Evolutionary conservation across 2,113 vertebrate genomes (phyloP), one percentile per base, ranked within the genome.

Genomic region (Nesoenas mayeri): DNA sequence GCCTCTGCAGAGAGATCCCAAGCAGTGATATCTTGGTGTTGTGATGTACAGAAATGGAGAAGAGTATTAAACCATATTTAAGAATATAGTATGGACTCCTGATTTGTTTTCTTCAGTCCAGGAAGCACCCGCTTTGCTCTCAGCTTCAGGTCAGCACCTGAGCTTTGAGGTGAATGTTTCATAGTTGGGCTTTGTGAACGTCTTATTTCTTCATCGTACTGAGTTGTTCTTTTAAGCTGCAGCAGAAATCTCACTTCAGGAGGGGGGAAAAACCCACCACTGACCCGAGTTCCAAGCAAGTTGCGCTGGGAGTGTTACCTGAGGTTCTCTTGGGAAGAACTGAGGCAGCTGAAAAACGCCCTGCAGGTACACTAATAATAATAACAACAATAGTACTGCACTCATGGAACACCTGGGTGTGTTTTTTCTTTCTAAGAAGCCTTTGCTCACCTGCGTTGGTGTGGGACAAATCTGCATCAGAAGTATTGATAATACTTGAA

Each of bases 51-150:
- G 98, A 98, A 98, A 98, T 98, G 98, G 98, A 98, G 98, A 98
- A 98, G 98, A 98, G 98, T 98, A 98, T 98, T 98, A 98, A 98
- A 98, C 98, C 98, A 98, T 98, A 98, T 98, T 98, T 98, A 98
- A 98, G 98, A 98, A 98, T 98, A 98, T 96, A 97, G 89, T 86
- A 93, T 60, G 92, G 98, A 96, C 98, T 98, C 97, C 94, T 98
- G 97, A 91, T 93, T 97, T 90, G 5, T 94, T 94, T 86, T 26
- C 79, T 95, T 62, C 13, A 84, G 75, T 26, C 40, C 80, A 89
- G 73, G 88, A 42, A 79, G 24, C 18, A 7, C 32, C 57, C 61
- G 48, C 32, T 69, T 85, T 81, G 17, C 34, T 42, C 28, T 15
- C 66, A 65, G 36, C 69, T 85, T 38, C 34, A 31, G 80, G 21